These are phyloP conservation scores for Ichneumoninae sp. DNA, from an alignment of 2,888 invertebrate genomes.

Conservation along the genomic window DNA sequence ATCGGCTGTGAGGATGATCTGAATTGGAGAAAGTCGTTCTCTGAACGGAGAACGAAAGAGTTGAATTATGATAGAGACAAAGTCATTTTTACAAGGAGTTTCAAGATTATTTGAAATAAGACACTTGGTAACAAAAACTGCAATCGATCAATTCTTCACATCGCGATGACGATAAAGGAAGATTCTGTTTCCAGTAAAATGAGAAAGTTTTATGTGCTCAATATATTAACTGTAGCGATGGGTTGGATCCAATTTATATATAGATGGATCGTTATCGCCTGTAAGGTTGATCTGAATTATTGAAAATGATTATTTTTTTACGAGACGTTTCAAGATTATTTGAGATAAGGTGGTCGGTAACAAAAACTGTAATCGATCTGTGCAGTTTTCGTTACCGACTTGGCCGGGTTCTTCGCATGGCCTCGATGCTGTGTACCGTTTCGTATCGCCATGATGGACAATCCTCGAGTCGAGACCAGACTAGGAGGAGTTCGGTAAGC, in stretches of 20 bases:
- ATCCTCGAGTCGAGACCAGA: slow-evolving; percentile 27
- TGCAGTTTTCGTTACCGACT: too few species aligned
- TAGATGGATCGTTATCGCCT: not conserved
- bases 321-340: not conserved
- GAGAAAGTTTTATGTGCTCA: too few species aligned
- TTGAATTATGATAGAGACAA: not conserved
- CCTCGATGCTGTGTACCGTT: not conserved
- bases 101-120: not conserved
- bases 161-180: too few species aligned
- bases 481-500: slow-evolving; percentile 16
- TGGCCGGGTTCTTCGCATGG: not conserved
- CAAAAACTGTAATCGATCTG: not conserved
- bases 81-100: not conserved
- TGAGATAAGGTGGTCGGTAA: not conserved
- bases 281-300: not conserved
- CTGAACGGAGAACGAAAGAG: not conserved
- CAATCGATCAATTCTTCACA: too few species aligned
- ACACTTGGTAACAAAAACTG: not conserved
- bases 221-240: too few species aligned
- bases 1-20: not conserved
- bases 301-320: not conserved
- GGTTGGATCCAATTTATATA: too few species aligned
- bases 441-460: not conserved
- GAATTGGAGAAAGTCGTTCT: not conserved
- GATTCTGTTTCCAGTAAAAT: too few species aligned